Conservation (phyloP, 2,113 vertebrate genomes). For the Sinocyclocheilus grahami region DNA sequence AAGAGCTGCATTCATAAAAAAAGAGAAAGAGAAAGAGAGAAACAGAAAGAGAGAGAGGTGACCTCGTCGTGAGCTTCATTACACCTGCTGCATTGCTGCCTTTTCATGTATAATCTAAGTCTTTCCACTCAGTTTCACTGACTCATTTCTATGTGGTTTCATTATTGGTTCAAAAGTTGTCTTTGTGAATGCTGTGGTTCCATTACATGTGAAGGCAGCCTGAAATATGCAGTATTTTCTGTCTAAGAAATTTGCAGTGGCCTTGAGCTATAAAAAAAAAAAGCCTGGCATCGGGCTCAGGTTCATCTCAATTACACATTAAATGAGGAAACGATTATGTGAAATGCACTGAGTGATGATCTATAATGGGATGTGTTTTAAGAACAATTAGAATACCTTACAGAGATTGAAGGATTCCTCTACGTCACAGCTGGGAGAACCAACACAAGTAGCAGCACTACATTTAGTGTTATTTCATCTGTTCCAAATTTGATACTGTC, state of each 20-base stretch:
- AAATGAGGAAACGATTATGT: not conserved
- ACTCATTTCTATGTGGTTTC: slow-evolving; percentile 2
- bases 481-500: not conserved
- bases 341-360: not conserved
- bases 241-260: not conserved
- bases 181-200: not conserved
- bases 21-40: slow-evolving; percentile 55
- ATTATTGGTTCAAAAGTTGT: slow-evolving; percentile 19
- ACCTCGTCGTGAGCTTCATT: slow-evolving; percentile 65
- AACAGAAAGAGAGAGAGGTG: slow-evolving; percentile 66
- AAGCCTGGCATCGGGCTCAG: not conserved
- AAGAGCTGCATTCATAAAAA: slow-evolving; percentile 58
- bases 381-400: not conserved
- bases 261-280: slow-evolving; percentile 6
- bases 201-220: not conserved
- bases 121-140: slow-evolving; percentile 30
- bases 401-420: not conserved
- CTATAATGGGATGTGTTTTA: not conserved
- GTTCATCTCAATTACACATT: not conserved
- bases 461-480: not conserved
- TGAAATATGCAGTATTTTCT: not conserved
- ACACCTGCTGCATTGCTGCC: slow-evolving; percentile 46
- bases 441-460: not conserved
- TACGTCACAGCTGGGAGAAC: not conserved
- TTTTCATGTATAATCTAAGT: slow-evolving; percentile 56